Conservation (phyloP, 2,888 invertebrate species). For the Scaptomyza flava region DNA sequence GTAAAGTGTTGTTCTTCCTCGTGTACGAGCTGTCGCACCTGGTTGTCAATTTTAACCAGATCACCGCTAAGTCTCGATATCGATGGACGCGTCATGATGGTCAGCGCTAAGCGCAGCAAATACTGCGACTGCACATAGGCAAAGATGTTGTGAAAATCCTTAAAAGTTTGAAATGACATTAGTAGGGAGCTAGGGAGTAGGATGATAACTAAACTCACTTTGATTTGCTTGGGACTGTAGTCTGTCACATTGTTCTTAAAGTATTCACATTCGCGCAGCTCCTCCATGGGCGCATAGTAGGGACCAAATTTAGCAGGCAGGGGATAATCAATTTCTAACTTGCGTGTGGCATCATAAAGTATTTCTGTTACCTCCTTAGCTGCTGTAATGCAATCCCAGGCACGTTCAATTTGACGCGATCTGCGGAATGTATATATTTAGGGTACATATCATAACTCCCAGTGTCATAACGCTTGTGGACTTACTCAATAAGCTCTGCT, state of each 20-base stretch:
- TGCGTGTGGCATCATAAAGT: conserved; percentile 83
- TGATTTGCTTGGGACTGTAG: conserved; percentile 83
- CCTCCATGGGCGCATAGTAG: conserved; percentile 83
- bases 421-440: conserved; percentile 39
- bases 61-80: conserved; percentile 76
- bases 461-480: neutral
- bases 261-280: conserved; percentile 83
- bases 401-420: conserved; percentile 82
- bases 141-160: conserved; percentile 84
- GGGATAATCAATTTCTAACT: conserved; percentile 78
- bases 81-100: conserved; percentile 79
- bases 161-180: conserved; percentile 8
- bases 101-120: conserved; percentile 82
- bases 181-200: neutral
- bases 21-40: conserved; percentile 78
- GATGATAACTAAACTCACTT: conserved; percentile 59
- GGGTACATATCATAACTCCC: neutral
- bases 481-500: conserved; percentile 81
- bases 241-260: conserved; percentile 83
- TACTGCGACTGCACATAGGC: conserved; percentile 84
- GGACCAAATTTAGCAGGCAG: conserved; percentile 74
- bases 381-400: conserved; percentile 83
- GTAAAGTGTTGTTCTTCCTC: conserved; percentile 83
- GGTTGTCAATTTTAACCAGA: conserved; percentile 76
- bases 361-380: conserved; percentile 83